These are phyloP conservation scores for Lepilemur ruficaudatus DNA, from an alignment of 2,797 vertebrate genomes.

Conservation along the genomic window DNA sequence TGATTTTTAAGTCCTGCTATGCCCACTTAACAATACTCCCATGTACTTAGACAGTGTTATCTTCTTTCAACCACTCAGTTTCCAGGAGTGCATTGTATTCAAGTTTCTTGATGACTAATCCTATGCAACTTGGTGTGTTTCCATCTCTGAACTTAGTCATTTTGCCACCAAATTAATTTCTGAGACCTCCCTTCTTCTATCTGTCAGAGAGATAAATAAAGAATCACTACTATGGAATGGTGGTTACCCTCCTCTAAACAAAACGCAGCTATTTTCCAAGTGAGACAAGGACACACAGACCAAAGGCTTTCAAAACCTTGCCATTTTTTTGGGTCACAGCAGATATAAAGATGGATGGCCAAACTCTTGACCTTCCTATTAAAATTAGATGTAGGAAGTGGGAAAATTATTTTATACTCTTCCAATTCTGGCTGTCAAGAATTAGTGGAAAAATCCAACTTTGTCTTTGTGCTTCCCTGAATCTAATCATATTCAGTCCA, in stretches of 20 bases:
- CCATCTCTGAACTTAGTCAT: not conserved
- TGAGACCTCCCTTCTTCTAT: not conserved
- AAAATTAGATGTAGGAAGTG: not conserved
- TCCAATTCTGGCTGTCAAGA: slow-evolving; percentile 31
- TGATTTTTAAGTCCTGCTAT: not conserved
- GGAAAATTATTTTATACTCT: not conserved
- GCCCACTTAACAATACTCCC: not conserved
- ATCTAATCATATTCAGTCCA: not conserved
- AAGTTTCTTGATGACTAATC: not conserved
- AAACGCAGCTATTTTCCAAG: not conserved
- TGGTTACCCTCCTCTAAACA: not conserved
- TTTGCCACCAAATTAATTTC: not conserved
- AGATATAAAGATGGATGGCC: not conserved
- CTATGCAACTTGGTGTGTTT: not conserved
- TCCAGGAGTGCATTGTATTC: not conserved
- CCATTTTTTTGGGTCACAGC: not conserved
- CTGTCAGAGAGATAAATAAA: not conserved
- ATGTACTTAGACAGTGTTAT: rapidly evolving
- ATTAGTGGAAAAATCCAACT: not conserved
- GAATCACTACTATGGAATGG: not conserved
- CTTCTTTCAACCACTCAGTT: not conserved
- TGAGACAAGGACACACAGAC: not conserved
- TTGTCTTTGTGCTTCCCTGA: not conserved
- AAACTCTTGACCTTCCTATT: not conserved
- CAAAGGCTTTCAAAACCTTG: not conserved